phyloP scores from a whole-genome alignment of 2,113 vertebrate species.

The Aplodontia rufa region DNA sequence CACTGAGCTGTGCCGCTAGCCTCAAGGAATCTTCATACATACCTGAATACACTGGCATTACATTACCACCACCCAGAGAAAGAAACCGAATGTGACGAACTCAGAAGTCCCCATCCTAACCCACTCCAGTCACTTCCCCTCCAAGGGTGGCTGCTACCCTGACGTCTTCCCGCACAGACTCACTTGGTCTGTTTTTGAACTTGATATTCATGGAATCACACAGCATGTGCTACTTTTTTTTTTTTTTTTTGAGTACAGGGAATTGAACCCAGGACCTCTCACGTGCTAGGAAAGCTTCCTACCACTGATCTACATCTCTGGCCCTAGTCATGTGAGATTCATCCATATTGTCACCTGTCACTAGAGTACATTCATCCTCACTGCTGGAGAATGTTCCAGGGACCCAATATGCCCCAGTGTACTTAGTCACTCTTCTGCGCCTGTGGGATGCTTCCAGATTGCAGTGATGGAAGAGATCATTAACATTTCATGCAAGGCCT shows the following conservation, averaged over 20 bases:
- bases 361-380: no score
- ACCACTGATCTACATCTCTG: not conserved
- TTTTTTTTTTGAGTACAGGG: no score
- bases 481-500: not conserved
- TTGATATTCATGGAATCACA: not conserved
- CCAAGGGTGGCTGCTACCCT: accelerated
- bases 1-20: no score
- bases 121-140: not conserved
- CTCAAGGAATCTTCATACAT: no score
- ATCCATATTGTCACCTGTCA: accelerated
- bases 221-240: not conserved
- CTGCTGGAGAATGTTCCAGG: not conserved
- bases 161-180: not conserved
- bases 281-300: not conserved
- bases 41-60: no score
- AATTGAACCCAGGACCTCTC: no score
- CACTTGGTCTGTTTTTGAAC: not conserved
- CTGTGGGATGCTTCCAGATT: not conserved
- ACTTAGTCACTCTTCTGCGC: not conserved
- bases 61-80: no score
- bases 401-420: not conserved
- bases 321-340: not conserved
- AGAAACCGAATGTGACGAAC: no score
- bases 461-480: not conserved
- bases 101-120: no score